Evolutionary conservation across 2,888 invertebrate species (phyloP), one percentile per base, ranked within the genome.

Genomic region (Hypselothyrea guttata): DNA sequence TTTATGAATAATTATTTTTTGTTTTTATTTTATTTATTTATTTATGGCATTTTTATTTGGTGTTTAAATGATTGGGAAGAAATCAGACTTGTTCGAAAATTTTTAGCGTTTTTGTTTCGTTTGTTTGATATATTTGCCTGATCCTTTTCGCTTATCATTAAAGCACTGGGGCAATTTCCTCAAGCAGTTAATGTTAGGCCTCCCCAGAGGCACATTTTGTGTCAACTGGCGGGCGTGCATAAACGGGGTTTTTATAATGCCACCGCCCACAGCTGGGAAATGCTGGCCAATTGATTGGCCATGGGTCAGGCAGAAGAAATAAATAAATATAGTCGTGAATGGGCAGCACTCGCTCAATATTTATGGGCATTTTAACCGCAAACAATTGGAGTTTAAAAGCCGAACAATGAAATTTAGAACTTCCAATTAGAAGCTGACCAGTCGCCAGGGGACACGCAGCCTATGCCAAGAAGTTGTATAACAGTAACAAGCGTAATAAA

Each of bases 301-400:
- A 54, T 18, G 51, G 64, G 65, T 47, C 40, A 54, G 46, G 18
- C 27, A 2, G 22, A 22, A 22, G 2, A 5, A 22, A 22, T 22
- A 61, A 53, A 69, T 69, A 73, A 61, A 69, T 61, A 57, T 35
- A 47, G 35, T 52, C 54, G 47, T 71, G 65, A 56, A 67, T 75
- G 68, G 34, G 41, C 41, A 16, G 30, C 41, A 61, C 81, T 62
- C 61, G 58, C 81, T 64, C 61, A 66, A 81, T 79, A 79, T 79
- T 79, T 85, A 86, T 77, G 83, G 54, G 78, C 83, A 67, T 71
- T 71, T 77, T 52, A 68, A 81, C 86, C 84, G 67, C 79, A 84
- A 86, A 77, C 84, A 81, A 84, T 81, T 81, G 84, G 74, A 81
- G 79, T 82, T 86, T 84, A 84, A 84, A 82, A 86, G 86, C 65